Evolutionary conservation across 2,888 invertebrate genomes (phyloP), one percentile per base, ranked within the genome.

Genomic region (Andricus curvator): DNA sequence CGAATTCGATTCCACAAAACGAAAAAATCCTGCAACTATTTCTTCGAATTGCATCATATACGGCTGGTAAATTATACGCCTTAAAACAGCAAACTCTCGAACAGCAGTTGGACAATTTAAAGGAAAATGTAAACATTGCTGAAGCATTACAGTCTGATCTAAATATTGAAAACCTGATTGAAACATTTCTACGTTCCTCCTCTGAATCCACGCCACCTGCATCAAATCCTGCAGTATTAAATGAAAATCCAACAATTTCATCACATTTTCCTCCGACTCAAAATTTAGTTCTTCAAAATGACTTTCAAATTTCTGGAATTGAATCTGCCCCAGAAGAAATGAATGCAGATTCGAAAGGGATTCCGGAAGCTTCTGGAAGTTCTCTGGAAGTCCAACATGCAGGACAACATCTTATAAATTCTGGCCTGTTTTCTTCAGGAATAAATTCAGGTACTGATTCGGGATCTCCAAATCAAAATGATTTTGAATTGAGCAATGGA

Each of bases 11-110:
- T 68, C 76, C 78, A 4, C 82, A 86, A 20, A 85, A 85, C 51
- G 85, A 86, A 66, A 86, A 77, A 56, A 79, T 86, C 41, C 67
- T 86, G 13, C 80, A 79, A 44, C 51, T 86, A 5, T 82, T 86
- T 9, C 56, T 85, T 9, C 80, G 77, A n/a, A 74, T 86, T 13
- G 84, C 84, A n/a, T 81, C 83, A 5, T 66, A 83, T 20, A 84
- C 86, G 3, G 84, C 85, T 13, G 80, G 80, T 79, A 84, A 80
- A 77, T 70, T 85, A 20, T 79, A 81, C 5, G 65, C 44, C 62
- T 78, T 86, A 62, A 70, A 70, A 51, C 62, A 25, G 62, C n/a
- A 62, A 22, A 9, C 13, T n/a, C n/a, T 70, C 51, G 51, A 70
- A 20, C 29, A 51, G 1, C 51, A 70, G 33, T n/a, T 70, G 4